Base-by-base conservation (phyloP, 2,888 invertebrate species). In the Lutraria lutraria region DNA sequence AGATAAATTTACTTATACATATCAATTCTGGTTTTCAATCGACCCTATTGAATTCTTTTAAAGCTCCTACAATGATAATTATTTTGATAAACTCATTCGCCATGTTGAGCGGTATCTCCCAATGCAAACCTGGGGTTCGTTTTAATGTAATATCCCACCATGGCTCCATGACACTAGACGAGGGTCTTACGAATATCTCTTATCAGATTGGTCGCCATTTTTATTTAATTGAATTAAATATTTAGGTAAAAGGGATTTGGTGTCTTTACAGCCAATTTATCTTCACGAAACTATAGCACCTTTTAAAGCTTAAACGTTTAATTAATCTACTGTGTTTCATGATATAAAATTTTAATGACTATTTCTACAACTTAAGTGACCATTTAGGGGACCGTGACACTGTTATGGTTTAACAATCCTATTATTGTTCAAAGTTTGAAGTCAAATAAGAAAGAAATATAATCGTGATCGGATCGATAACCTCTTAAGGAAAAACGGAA, bases 101-200 rank as follows among this genome's bases (percentile, higher is more conserved):
- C n/a, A 16, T 68, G 52, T 19, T 83, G 68, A 83, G 72, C 52
- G 83, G 25, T 83, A 83, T 83, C 83, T 83, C 52, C 16, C 43
- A 68, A 52, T 43, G 52, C 25, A 83, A 83, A 68, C 53, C 16
- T 0, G 31, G 15, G 31, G 76, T 34, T 34, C 34, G 31, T 16
- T 31, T 31, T 31, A 43, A 76, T 76, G 31, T 13, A 63, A 76
- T 31, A 19, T 34, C 76, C 34, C 15, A 31, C 29, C 63, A 21
- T 15, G 34, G 31, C 29, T 31, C 76, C 34, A 76, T 76, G 76
- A 76, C 34, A 76, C 76, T 1, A 76, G 15, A 76, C 76, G 34
- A 34, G 34, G 25, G 16, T 31, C 19, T 31, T 76, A 13, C 19
- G 31, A 19, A 76, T 76, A 19, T 31, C 3, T 31, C 34, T 34